A percentile compares a stretch with the other conserved stretches of the same genome.
These are phyloP conservation scores for Psittacula derbiana DNA, from an alignment of 2,797 vertebrate species.

Conservation along the genomic window DNA sequence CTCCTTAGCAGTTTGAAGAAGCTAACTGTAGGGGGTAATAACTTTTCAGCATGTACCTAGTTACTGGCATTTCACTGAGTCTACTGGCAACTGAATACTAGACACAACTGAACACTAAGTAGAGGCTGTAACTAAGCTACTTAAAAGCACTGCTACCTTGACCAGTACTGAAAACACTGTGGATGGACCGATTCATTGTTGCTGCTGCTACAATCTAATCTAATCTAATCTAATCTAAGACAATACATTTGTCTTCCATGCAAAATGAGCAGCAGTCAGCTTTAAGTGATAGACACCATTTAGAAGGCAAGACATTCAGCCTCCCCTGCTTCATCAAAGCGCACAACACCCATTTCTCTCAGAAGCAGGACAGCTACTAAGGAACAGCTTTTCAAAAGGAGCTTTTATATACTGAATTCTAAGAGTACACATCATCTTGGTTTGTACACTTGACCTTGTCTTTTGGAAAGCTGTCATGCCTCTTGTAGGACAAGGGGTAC, in stretches of 20 bases:
- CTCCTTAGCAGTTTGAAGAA: not conserved
- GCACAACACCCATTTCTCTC: not conserved
- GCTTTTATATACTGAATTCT: not conserved
- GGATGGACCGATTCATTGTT: not conserved
- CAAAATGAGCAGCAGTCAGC: not conserved
- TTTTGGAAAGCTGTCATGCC: not conserved
- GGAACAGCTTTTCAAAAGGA: not conserved
- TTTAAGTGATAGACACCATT: not conserved
- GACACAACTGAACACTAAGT: not conserved
- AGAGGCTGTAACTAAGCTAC: not conserved
- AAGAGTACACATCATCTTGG: not conserved
- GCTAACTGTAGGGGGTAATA: not conserved
- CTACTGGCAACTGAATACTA: not conserved
- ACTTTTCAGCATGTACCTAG: not conserved
- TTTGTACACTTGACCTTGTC: not conserved
- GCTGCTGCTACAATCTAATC: not conserved
- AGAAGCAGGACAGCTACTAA: not conserved
- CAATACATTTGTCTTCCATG: not conserved
- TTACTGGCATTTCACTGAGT: not conserved
- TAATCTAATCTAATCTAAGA: not conserved
- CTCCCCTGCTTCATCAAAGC: not conserved
- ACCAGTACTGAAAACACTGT: not conserved
- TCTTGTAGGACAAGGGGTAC: not conserved
- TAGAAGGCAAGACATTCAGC: fast-evolving
- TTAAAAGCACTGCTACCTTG: not conserved